Percentiles rank a stretch among this genome's conserved stretches.
Conservation (phyloP, 1,140 invertebrate genomes). For the Centruroides vittatus region DNA sequence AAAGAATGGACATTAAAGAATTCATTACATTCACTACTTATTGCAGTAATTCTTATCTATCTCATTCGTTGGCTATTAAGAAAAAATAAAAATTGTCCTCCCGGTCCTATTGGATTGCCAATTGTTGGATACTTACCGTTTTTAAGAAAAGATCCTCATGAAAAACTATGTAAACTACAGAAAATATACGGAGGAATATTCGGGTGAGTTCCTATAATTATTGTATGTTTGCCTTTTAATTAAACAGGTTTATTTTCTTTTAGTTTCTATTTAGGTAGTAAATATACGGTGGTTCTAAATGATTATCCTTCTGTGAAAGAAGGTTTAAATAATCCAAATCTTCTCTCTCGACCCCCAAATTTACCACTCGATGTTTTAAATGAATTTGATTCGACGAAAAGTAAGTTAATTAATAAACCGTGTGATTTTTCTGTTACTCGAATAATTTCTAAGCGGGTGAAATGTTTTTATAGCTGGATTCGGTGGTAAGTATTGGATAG, state of each 20-base stretch:
- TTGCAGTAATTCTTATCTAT: too few species aligned
- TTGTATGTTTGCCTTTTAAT: too few species aligned
- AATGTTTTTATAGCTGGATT: constrained; percentile 5
- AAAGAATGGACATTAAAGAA: too few species aligned
- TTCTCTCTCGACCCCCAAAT: too few species aligned
- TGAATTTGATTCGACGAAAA: too few species aligned
- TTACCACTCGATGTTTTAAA: too few species aligned
- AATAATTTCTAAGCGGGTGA: too few species aligned
- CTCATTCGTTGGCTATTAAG: too few species aligned
- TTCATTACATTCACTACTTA: too few species aligned
- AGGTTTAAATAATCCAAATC: constrained; percentile 6
- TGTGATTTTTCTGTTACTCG: too few species aligned
- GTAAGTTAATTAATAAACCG: too few species aligned
- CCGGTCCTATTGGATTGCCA: background rate
- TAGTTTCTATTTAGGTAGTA: constrained; percentile 17
- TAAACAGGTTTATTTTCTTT: too few species aligned
- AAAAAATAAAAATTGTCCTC: background rate
- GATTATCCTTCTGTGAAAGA: background rate
- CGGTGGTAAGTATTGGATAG: constrained; percentile 49
- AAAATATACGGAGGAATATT: constrained; percentile 10
- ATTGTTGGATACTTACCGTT: constrained; percentile 1
- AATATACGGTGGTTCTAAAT: background rate
- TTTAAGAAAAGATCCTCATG: constrained; percentile 2
- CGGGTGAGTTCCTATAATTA: background rate
- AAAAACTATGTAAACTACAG: constrained; percentile 2